Conservation (phyloP, 2,797 vertebrate genomes). For the Ambastaia sidthimunki region DNA sequence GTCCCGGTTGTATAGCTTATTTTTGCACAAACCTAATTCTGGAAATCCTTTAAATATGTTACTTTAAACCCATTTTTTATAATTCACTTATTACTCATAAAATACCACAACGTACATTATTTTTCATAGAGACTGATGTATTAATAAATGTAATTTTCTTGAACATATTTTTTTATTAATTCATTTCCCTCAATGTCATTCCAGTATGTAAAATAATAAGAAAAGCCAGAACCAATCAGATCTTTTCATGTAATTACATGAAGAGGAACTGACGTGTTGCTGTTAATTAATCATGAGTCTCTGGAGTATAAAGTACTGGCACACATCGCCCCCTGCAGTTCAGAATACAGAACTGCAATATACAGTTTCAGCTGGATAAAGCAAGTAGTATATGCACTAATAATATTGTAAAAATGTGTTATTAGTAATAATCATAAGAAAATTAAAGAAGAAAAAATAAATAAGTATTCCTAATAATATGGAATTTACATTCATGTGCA, state of each 20-base stretch:
- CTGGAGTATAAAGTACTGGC: constrained; percentile 33
- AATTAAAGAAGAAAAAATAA: no score
- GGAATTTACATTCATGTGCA: not conserved
- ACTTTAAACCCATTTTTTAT: no score
- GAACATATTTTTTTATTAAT: not conserved
- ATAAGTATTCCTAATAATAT: not conserved
- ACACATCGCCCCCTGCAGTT: constrained; percentile 54
- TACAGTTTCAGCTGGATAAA: not conserved
- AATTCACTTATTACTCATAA: no score
- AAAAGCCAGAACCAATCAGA: not conserved
- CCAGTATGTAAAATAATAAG: constrained; percentile 28
- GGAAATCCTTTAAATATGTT: no score
- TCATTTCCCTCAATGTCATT: not conserved
- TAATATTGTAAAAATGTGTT: no score
- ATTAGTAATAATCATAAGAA: no score
- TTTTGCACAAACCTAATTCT: no score
- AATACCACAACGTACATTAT: no score
- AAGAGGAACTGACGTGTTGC: constrained; percentile 33
- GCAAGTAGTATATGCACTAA: not conserved
- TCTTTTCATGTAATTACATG: constrained; percentile 49
- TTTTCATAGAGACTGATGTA: not conserved
- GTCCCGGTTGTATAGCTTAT: no score
- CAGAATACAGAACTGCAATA: constrained; percentile 7
- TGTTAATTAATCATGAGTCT: constrained; percentile 51
- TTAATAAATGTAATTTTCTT: not conserved